These are phyloP conservation scores for Lepus oiostolus DNA, from an alignment of 2,797 vertebrate species.

Conservation along the genomic window DNA sequence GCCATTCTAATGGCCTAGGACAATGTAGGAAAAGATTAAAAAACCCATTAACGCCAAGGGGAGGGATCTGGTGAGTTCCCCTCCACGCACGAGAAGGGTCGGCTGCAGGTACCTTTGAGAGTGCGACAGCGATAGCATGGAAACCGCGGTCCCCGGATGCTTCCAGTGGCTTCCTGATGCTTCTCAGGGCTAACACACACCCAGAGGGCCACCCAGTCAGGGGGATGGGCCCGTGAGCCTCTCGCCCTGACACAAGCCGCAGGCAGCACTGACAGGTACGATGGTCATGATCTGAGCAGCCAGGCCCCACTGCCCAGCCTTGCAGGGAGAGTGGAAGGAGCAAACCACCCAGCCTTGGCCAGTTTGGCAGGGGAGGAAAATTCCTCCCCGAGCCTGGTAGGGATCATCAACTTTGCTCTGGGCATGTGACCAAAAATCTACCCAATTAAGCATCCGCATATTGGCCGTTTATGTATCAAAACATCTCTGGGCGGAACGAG, in stretches of 20 bases:
- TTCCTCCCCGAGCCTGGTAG: constrained; percentile 73
- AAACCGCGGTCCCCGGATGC: neutral
- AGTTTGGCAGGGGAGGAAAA: constrained; percentile 77
- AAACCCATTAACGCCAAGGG: neutral
- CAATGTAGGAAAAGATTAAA: neutral
- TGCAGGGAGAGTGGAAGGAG: constrained; percentile 62
- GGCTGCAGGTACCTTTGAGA: constrained; percentile 37
- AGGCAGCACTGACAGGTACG: neutral
- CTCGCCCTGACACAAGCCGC: neutral
- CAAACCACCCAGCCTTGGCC: constrained; percentile 72
- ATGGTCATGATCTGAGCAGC: constrained; percentile 50
- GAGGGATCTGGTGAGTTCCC: neutral
- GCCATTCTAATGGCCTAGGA: neutral
- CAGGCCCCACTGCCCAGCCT: constrained; percentile 54
- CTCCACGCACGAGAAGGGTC: neutral
- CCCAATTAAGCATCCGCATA: constrained; percentile 63
- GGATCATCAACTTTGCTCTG: constrained; percentile 69
- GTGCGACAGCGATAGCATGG: neutral
- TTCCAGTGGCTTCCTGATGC: constrained; percentile 2
- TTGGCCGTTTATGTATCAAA: constrained; percentile 35
- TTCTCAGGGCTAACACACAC: neutral
- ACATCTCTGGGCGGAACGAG: neutral
- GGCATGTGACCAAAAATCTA: constrained; percentile 72
- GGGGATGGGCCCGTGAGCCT: constrained; percentile 6
- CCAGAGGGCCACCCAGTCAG: neutral